Evolutionary conservation across 2,797 vertebrate species (phyloP).

Genomic region (Telmatherina bonti): DNA sequence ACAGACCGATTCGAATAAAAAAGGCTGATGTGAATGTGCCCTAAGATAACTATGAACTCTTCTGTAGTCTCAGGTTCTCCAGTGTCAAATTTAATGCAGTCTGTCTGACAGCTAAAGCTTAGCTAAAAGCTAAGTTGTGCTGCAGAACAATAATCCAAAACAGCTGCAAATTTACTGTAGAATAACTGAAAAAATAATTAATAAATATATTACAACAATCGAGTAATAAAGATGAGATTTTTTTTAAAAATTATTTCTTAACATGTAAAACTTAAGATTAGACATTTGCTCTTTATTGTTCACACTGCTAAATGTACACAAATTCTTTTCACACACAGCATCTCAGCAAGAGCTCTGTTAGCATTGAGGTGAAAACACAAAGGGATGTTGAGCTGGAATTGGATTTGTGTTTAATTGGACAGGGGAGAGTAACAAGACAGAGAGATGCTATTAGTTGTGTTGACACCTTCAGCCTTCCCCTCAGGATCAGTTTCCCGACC

Average conservation of each 20-base stretch:
- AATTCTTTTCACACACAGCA: background rate
- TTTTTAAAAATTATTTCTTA: background rate
- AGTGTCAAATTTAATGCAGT: no score
- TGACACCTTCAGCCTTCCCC: background rate
- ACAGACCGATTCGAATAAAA: no score
- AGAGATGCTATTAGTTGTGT: conserved; percentile 3
- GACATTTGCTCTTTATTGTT: background rate
- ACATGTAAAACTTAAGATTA: background rate
- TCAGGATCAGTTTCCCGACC: conserved; percentile 10
- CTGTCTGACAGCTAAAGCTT: background rate
- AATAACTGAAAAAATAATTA: background rate
- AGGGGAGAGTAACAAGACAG: conserved; percentile 1
- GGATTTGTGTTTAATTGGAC: conserved; percentile 4
- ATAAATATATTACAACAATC: background rate
- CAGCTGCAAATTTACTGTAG: background rate
- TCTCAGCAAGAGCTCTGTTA: background rate
- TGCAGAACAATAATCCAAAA: background rate
- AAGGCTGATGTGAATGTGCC: no score
- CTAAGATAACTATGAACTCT: no score
- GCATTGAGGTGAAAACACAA: background rate
- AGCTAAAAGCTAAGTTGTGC: no score
- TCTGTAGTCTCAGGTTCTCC: no score
- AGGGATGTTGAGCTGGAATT: background rate
- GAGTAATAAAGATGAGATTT: background rate
- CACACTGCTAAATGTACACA: background rate